Evolutionary conservation across 2,888 invertebrate genomes (phyloP).

Genomic region (Proisotoma minuta): DNA sequence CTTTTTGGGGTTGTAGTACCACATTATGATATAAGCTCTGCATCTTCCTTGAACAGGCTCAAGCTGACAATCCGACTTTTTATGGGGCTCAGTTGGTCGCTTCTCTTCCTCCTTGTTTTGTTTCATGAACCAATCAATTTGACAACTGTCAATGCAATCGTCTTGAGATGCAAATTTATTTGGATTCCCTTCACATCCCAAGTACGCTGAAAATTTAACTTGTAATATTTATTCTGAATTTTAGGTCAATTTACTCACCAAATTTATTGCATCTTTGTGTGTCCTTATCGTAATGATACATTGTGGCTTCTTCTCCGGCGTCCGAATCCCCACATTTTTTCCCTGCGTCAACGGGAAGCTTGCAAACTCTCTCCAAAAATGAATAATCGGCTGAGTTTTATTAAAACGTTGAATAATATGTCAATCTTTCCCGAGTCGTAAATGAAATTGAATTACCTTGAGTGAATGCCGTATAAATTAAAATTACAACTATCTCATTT

Average conservation of each 20-base stretch:
- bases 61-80: slow-evolving; percentile 5
- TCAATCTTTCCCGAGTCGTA: too few species aligned
- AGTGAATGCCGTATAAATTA: too few species aligned
- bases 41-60: background rate
- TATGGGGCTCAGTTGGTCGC: background rate
- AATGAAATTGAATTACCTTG: too few species aligned
- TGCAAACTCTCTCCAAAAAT: background rate
- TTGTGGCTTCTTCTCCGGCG: too few species aligned
- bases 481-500: too few species aligned
- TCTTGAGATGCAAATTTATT: slow-evolving; percentile 14
- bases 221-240: too few species aligned
- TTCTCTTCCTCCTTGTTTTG: slow-evolving; percentile 2
- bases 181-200: slow-evolving; percentile 12
- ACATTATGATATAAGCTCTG: slow-evolving; percentile 17
- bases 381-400: too few species aligned
- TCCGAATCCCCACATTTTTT: background rate
- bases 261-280: background rate
- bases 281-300: background rate
- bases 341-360: background rate
- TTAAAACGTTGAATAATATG: too few species aligned
- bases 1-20: background rate
- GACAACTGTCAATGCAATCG: slow-evolving; percentile 20
- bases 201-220: too few species aligned
- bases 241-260: too few species aligned
- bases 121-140: slow-evolving; percentile 12